Conservation (phyloP, 2,888 invertebrate species). For the Dusona sp. region DNA sequence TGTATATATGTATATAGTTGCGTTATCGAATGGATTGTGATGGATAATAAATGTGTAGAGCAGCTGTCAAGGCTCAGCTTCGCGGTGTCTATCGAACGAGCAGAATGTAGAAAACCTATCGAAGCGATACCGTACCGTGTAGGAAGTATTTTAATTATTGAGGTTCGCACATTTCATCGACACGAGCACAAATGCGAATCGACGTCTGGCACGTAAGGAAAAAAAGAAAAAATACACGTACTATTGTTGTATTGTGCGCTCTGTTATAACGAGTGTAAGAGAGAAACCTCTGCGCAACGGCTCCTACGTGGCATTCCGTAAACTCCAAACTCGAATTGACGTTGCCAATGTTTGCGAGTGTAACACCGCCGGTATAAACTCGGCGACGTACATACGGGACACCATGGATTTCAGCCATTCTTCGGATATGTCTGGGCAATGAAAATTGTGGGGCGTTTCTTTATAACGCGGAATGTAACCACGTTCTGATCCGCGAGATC, state of each 20-base stretch:
- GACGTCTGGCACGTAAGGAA: conserved; percentile 30
- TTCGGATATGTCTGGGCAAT: conserved; percentile 17
- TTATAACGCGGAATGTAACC: conserved; percentile 55
- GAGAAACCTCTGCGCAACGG: conserved; percentile 16
- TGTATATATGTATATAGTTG: not conserved
- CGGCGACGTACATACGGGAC: not conserved
- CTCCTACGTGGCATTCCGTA: conserved; percentile 27
- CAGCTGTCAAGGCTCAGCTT: conserved; percentile 25
- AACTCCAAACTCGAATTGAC: conserved; percentile 27
- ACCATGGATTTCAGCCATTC: conserved; percentile 2
- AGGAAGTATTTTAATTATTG: conserved; percentile 53
- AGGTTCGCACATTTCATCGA: conserved; percentile 36
- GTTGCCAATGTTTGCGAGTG: conserved; percentile 26
- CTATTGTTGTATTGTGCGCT: conserved; percentile 29
- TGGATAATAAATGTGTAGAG: not conserved
- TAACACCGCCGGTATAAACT: not conserved
- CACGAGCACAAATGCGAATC: conserved; percentile 48
- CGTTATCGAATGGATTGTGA: conserved; percentile 15
- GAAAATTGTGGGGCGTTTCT: conserved; percentile 57
- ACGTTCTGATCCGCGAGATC: conserved; percentile 53
- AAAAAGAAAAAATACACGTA: conserved; percentile 11
- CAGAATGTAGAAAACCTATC: conserved; percentile 47
- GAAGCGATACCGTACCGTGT: conserved; percentile 13
- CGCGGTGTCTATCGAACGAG: conserved; percentile 33
- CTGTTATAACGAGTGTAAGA: not conserved